These are phyloP conservation scores for Hyperopisus bebe DNA, from an alignment of 2,113 vertebrate species.

Conservation along the genomic window DNA sequence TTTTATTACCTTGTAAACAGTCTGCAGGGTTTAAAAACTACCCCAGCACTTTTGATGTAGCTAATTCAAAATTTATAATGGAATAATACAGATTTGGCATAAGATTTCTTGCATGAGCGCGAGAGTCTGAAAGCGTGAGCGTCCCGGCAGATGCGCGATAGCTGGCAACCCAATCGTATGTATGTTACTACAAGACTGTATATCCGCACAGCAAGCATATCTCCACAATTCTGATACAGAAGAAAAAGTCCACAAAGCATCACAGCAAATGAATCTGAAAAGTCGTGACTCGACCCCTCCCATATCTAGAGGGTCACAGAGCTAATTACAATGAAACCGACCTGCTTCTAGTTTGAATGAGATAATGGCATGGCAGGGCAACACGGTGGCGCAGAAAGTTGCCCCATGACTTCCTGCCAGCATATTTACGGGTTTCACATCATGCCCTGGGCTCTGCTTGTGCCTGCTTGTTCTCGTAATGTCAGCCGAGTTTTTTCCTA, in stretches of 20 bases:
- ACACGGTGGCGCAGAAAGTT: neutral
- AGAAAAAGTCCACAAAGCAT: neutral
- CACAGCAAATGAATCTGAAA: slow-evolving; percentile 9
- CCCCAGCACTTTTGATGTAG: neutral
- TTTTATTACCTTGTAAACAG: neutral
- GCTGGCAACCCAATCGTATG: neutral
- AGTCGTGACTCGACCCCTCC: neutral
- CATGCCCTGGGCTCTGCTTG: neutral
- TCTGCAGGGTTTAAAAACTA: neutral
- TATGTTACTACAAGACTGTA: neutral
- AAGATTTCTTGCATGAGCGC: neutral
- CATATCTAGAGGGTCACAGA: neutral
- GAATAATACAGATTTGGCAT: neutral
- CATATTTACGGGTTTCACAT: neutral
- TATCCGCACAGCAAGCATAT: neutral
- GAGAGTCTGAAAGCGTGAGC: neutral
- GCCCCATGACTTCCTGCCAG: neutral
- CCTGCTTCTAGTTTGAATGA: neutral
- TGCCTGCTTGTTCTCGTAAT: neutral
- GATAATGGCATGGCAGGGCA: neutral
- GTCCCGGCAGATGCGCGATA: neutral
- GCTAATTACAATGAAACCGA: neutral
- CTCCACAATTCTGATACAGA: slow-evolving; percentile 8
- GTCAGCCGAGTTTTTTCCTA: neutral
- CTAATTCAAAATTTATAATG: neutral